phyloP scores from a whole-genome alignment of 37 sponge, comb jelly and placozoan species.

The Crambe crambe region DNA sequence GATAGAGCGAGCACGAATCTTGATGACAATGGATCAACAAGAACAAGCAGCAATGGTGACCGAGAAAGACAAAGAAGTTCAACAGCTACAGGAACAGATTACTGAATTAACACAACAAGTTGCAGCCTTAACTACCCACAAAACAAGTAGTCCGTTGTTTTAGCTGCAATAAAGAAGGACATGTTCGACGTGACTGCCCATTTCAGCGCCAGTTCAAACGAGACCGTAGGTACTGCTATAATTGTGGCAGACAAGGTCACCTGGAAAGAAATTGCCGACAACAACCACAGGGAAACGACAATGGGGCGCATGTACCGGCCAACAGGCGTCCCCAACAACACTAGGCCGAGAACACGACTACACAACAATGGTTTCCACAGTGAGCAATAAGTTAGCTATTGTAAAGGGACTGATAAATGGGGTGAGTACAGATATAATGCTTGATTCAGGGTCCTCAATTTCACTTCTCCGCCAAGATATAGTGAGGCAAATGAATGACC shows the following conservation, averaged over 20 bases:
- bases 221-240: background rate
- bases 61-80: background rate
- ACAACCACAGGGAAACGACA: slow-evolving; percentile 38
- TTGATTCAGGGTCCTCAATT: slow-evolving; percentile 49
- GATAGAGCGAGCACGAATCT: slow-evolving; percentile 21
- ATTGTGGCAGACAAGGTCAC: slow-evolving; percentile 23
- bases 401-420: slow-evolving; percentile 16
- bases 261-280: slow-evolving; percentile 14
- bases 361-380: slow-evolving; percentile 4
- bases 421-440: slow-evolving; percentile 31
- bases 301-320: slow-evolving; percentile 18
- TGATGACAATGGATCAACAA: slow-evolving; percentile 15
- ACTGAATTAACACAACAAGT: slow-evolving; percentile 38
- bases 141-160: slow-evolving; percentile 8
- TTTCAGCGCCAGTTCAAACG: background rate
- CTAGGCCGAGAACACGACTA: slow-evolving; percentile 13
- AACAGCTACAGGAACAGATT: slow-evolving; percentile 22
- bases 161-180: slow-evolving; percentile 15
- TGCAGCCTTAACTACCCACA: slow-evolving; percentile 25
- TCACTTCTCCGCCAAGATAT: slow-evolving; percentile 9
- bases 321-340: slow-evolving; percentile 17
- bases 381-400: background rate
- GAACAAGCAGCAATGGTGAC: slow-evolving; percentile 3
- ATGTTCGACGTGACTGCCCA: slow-evolving; percentile 34
- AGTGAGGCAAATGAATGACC: background rate